phyloP scores from a whole-genome alignment of 92 coral and sea anemone genomes.

The Nematostella vectensis region DNA sequence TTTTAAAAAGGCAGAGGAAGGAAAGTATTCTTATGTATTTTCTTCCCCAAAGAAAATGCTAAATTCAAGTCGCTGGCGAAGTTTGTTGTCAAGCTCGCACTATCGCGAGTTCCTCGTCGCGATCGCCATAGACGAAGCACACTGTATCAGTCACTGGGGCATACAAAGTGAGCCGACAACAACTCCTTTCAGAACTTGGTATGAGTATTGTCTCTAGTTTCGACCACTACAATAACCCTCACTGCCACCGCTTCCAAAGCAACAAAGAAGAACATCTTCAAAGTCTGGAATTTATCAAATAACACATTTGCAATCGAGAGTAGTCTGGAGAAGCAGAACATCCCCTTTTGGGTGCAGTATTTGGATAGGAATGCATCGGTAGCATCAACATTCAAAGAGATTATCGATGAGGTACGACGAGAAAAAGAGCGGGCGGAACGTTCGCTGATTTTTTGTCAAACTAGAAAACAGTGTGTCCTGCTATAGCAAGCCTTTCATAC shows the following conservation, averaged over 20 bases:
- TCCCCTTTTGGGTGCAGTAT: slow-evolving; percentile 31
- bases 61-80: slow-evolving; percentile 35
- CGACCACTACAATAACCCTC: slow-evolving; percentile 28
- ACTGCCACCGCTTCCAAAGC: slow-evolving; percentile 50
- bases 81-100: slow-evolving; percentile 16
- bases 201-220: slow-evolving; percentile 36
- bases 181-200: slow-evolving; percentile 47
- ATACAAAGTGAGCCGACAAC: slow-evolving; percentile 20
- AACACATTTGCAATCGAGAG: slow-evolving; percentile 30
- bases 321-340: slow-evolving; percentile 44
- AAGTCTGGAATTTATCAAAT: slow-evolving; percentile 25
- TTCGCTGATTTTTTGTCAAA: slow-evolving; percentile 36
- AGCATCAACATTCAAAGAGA: slow-evolving; percentile 15
- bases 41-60: slow-evolving; percentile 53
- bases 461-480: slow-evolving; percentile 32
- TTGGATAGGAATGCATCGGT: slow-evolving; percentile 40
- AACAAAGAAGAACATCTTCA: slow-evolving; percentile 44
- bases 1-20: slow-evolving; percentile 34
- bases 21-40: slow-evolving; percentile 35
- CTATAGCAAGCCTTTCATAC: slow-evolving; percentile 16
- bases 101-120: slow-evolving; percentile 32
- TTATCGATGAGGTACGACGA: slow-evolving; percentile 32
- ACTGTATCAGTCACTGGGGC: slow-evolving; percentile 55
- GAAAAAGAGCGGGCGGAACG: slow-evolving; percentile 10
- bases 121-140: slow-evolving; percentile 56